Percentiles rank a stretch among this genome's conserved stretches.
Evolutionary conservation across 2,888 invertebrate genomes (phyloP).

Genomic region (Neoitamus cyanurus): DNA sequence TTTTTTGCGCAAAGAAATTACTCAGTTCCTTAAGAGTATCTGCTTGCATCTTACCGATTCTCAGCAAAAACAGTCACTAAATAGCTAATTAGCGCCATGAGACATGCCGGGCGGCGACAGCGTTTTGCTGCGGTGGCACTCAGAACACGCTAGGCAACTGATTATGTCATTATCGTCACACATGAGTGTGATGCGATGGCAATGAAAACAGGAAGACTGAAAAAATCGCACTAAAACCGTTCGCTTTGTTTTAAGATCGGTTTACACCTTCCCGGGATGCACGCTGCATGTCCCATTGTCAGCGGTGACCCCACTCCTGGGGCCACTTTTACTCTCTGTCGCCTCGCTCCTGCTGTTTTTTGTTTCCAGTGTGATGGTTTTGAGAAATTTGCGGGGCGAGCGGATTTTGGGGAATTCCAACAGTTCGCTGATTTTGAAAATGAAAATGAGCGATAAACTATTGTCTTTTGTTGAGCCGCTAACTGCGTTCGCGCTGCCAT

Average conservation of each 20-base stretch:
- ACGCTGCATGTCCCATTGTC: background rate
- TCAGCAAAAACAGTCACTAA: background rate
- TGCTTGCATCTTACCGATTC: background rate
- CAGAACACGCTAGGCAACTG: background rate
- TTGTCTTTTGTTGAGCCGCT: background rate
- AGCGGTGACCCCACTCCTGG: background rate
- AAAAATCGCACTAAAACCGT: background rate
- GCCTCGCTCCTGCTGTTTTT: background rate
- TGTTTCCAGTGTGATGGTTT: background rate
- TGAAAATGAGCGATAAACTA: constrained; percentile 3
- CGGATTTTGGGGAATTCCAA: background rate
- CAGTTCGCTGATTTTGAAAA: constrained; percentile 32
- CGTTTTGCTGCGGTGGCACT: background rate
- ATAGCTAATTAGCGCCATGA: background rate
- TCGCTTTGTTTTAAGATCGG: background rate
- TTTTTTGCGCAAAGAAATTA: background rate
- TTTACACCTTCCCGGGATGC: background rate
- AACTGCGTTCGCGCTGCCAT: background rate
- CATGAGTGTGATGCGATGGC: constrained; percentile 41
- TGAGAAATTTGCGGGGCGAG: background rate
- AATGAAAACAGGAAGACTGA: constrained; percentile 36
- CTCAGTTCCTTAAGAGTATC: background rate
- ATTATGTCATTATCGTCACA: constrained; percentile 42
- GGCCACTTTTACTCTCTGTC: background rate
- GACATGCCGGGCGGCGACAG: background rate